phyloP scores from a whole-genome alignment of 2,113 vertebrate genomes.

The Saguinus midas region DNA sequence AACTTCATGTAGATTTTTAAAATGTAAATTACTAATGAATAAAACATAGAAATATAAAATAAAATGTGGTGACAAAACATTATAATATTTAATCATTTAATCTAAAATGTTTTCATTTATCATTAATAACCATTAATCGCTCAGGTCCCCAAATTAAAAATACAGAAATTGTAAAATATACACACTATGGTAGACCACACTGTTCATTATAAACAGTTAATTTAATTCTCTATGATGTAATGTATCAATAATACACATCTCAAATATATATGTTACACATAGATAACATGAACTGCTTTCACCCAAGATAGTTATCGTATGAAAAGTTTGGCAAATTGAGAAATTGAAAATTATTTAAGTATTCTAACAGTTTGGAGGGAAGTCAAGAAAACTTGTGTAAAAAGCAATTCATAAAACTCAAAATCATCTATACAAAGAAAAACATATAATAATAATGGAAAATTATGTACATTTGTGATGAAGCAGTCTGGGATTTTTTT shows the following conservation, averaged over 20 bases:
- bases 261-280: background rate
- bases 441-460: background rate
- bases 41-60: background rate
- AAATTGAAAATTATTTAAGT: background rate
- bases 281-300: background rate
- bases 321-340: background rate
- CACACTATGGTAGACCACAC: background rate
- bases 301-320: no score
- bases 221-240: background rate
- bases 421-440: background rate
- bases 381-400: background rate
- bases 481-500: background rate
- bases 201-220: background rate
- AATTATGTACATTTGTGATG: background rate
- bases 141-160: background rate
- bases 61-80: background rate
- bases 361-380: background rate
- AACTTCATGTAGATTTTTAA: background rate
- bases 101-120: background rate
- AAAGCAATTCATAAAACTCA: background rate
- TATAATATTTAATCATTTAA: background rate
- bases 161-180: background rate
- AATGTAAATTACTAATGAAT: background rate
- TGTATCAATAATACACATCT: background rate
- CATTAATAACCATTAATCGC: background rate